phyloP scores from a whole-genome alignment of 1,140 invertebrate genomes.

The Camponotus vicinus region DNA sequence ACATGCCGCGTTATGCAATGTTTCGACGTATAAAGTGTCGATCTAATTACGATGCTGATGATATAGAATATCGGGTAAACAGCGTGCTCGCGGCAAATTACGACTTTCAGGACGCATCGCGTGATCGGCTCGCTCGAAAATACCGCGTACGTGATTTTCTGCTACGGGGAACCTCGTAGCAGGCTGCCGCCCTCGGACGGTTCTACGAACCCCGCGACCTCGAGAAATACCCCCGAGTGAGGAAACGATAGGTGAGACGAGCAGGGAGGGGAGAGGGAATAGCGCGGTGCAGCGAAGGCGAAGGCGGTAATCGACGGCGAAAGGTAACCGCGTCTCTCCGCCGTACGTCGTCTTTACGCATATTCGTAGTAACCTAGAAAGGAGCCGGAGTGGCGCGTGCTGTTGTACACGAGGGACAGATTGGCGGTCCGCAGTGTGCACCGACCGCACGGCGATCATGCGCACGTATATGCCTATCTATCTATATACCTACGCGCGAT shows the following conservation, averaged over 20 bases:
- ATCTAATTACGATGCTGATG: constrained; percentile 34
- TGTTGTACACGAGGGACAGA: constrained; percentile 69
- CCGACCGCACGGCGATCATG: constrained; percentile 38
- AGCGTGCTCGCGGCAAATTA: not conserved
- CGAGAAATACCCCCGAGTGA: constrained; percentile 64
- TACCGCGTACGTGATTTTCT: constrained; percentile 58
- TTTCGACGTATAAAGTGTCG: constrained; percentile 26
- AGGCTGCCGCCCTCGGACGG: constrained; percentile 31
- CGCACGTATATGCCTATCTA: not conserved
- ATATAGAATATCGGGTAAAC: constrained; percentile 35
- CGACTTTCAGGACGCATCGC: constrained; percentile 40
- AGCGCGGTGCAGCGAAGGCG: constrained; percentile 31
- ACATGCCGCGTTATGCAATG: not conserved
- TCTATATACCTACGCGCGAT: not conserved
- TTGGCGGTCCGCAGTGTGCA: constrained; percentile 61
- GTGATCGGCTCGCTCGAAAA: constrained; percentile 40
- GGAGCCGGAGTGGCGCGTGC: constrained; percentile 70
- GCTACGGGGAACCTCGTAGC: constrained; percentile 35
- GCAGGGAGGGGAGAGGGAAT: not conserved
- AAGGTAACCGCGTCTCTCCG: constrained; percentile 69
- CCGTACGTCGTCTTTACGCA: constrained; percentile 76
- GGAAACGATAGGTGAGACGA: constrained; percentile 31
- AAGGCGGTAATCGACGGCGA: constrained; percentile 67
- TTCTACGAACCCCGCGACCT: constrained; percentile 62
- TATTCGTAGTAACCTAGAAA: constrained; percentile 84